phyloP scores from a whole-genome alignment of 2,113 vertebrate genomes.

The Python bivittatus region DNA sequence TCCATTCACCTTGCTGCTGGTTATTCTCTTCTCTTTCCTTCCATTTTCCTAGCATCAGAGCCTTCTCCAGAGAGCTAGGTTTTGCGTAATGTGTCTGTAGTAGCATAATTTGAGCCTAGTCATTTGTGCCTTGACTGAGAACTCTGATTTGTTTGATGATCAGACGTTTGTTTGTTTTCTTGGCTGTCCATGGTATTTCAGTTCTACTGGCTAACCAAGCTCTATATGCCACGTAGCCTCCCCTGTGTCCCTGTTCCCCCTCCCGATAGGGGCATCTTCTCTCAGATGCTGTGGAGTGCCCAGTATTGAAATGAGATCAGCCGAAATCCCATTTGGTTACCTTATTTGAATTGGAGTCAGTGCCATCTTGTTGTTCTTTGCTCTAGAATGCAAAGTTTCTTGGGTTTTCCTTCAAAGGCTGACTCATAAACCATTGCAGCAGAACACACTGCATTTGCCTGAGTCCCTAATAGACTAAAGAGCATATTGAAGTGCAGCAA shows the following conservation, averaged over 20 bases:
- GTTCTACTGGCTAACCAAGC: not conserved
- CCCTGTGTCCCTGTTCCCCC: not conserved
- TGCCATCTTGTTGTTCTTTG: not conserved
- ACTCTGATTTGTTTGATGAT: not conserved
- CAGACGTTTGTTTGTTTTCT: not conserved
- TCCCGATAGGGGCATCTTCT: not conserved
- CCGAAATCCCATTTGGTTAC: not conserved
- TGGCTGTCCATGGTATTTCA: not conserved
- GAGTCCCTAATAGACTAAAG: not conserved
- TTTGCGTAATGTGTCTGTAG: not conserved
- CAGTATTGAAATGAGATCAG: not conserved
- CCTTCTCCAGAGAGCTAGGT: not conserved
- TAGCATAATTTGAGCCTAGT: not conserved
- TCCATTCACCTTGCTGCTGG: not conserved
- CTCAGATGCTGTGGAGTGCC: not conserved
- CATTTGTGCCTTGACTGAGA: not conserved
- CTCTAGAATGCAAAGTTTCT: not conserved
- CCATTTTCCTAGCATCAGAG: not conserved
- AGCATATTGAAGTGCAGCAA: not conserved
- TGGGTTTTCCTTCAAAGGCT: not conserved
- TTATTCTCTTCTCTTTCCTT: not conserved
- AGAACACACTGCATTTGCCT: not conserved
- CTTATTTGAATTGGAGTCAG: not conserved
- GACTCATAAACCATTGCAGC: not conserved
- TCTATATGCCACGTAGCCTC: not conserved